Conservation (phyloP, 2,113 vertebrate genomes). For the Xiphophorus maculatus region DNA sequence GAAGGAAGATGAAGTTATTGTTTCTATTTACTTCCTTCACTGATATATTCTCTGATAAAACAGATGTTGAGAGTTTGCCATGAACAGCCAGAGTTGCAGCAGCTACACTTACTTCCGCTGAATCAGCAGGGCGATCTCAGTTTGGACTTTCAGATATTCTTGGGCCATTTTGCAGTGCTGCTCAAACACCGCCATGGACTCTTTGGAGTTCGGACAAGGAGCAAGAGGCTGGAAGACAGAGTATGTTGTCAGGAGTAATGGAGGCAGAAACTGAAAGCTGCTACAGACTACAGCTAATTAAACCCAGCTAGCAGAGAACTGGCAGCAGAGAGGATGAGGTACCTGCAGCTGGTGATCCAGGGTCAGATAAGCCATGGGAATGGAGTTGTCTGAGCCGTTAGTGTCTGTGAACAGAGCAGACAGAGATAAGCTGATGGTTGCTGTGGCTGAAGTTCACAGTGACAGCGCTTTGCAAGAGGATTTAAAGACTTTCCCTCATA, state of each 20-base stretch:
- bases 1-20: too few relatives aligned
- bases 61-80: too few relatives aligned
- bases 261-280: background rate
- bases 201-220: constrained; percentile 99
- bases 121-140: constrained; percentile 95
- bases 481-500: too few relatives aligned
- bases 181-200: constrained; percentile 99
- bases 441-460: too few relatives aligned
- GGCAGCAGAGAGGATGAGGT: constrained; percentile 19
- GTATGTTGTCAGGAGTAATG: background rate
- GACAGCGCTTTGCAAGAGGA: too few relatives aligned
- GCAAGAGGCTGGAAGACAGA: constrained; percentile 89
- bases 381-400: constrained; percentile 99
- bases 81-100: constrained; percentile 1
- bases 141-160: constrained; percentile 99
- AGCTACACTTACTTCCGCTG: constrained; percentile 92
- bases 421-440: background rate
- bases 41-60: too few relatives aligned
- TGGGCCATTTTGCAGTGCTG: constrained; percentile 99
- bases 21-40: too few relatives aligned
- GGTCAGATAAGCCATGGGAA: constrained; percentile 99
- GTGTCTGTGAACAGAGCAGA: constrained; percentile 82
- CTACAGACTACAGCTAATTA: background rate
- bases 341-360: constrained; percentile 99
- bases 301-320: background rate